Evolutionary conservation across 2,113 vertebrate genomes (phyloP).

Genomic region (Sinocyclocheilus maitianheensis): DNA sequence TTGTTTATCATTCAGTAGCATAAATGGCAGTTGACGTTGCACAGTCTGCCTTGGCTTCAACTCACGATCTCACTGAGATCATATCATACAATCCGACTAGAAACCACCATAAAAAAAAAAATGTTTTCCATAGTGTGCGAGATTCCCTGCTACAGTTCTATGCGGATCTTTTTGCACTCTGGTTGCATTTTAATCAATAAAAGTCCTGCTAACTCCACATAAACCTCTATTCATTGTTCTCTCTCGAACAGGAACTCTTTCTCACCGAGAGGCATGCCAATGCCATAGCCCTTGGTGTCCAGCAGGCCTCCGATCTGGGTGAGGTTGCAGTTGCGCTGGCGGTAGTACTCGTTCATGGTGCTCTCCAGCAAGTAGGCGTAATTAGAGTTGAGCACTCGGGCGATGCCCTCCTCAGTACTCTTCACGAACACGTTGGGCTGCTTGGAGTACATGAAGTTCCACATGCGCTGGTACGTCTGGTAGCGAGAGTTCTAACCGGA

Average conservation of each 20-base stretch:
- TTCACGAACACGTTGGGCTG: conserved; percentile 97
- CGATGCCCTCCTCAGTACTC: conserved; percentile 97
- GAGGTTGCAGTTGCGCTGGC: conserved; percentile 97
- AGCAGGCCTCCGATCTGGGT: conserved; percentile 97
- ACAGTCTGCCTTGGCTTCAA: neutral
- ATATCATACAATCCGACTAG: too few species aligned
- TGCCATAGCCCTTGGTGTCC: conserved; percentile 99
- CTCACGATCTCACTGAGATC: too few species aligned
- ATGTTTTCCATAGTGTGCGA: neutral
- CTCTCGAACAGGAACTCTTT: neutral
- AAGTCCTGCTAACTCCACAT: neutral
- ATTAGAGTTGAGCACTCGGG: conserved; percentile 95
- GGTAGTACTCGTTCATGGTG: conserved; percentile 99
- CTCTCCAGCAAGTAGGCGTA: conserved; percentile 97
- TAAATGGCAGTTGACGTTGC: neutral
- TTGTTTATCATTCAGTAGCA: neutral
- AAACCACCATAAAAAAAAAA: too few species aligned
- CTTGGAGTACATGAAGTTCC: conserved; percentile 99
- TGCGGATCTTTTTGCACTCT: neutral
- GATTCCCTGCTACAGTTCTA: neutral
- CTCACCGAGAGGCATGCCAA: conserved; percentile 96
- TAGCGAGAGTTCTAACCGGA: conserved; percentile 93
- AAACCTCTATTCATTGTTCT: neutral
- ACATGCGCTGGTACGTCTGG: conserved; percentile 99
- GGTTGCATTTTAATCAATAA: neutral